Evolutionary conservation across 1,140 invertebrate species (phyloP), one percentile per base, ranked within the genome.

Genomic region (Triops longicaudatus): DNA sequence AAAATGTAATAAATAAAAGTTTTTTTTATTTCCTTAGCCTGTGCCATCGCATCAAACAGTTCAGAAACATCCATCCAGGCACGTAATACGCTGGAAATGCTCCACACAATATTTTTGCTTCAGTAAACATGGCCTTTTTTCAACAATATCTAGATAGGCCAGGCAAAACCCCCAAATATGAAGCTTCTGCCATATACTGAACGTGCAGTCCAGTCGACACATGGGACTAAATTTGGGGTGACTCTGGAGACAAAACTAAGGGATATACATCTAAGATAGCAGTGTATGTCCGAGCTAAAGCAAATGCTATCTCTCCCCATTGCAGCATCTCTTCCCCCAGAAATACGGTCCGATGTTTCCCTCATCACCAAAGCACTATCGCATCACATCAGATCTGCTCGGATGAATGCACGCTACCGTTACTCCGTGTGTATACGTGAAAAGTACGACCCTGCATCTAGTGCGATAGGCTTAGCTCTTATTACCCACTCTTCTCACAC

Each of bases 321-420:
- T 22, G 22, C 50, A 63, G 50, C 50, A 63, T 63, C 50, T 63
- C 50, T 63, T 22, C 14, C 50, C 50, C 50, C 14, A 6, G 9
- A 10, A 37, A 37, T 37, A 37, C 31, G 14, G 50, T 17, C 50
- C 50, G 9, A 63, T 63, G 50, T 63, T 63, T 63, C 50, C 50
- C 50, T 63, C 50, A 63, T 63, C 50, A 63, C 50, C 50, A 63
- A 63, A 63, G 50, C 50, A 63, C 50, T 63, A 63, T 63, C 50
- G 17, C 22, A 63, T 63, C 50, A n/a, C 50, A 63, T 63, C 50
- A 63, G 22, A 63, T 63, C 50, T 63, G 50, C 50, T 63, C 22
- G 50, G 50, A 17, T 63, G 50, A 63, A 17, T 63, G 50, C 50
- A 63, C 50, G 22, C 17, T 63, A 63, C 50, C 50, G 50, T 63